These are phyloP conservation scores for Echiichthys vipera DNA, from an alignment of 2,797 vertebrate genomes.

Conservation along the genomic window DNA sequence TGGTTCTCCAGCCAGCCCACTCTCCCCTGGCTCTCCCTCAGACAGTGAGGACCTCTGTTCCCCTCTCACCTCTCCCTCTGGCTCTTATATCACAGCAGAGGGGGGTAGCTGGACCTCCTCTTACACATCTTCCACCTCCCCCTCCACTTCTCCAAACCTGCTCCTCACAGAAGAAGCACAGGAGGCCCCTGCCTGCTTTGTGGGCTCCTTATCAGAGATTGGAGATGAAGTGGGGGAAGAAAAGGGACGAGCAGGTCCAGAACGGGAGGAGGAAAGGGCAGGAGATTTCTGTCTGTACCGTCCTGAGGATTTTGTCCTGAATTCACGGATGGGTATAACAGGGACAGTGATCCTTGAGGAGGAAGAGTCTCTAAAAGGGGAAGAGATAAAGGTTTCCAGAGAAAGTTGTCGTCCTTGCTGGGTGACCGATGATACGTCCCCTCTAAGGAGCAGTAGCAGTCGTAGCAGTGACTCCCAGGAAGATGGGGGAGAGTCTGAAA, in stretches of 20 bases:
- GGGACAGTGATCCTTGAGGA: conserved; percentile 76
- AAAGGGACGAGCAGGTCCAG: conserved; percentile 64
- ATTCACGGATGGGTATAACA: conserved; percentile 58
- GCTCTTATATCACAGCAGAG: conserved; percentile 95
- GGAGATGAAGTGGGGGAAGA: conserved; percentile 87
- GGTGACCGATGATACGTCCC: conserved; percentile 79
- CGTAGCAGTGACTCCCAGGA: conserved; percentile 83
- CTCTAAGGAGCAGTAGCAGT: conserved; percentile 79
- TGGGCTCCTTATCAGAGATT: conserved; percentile 84
- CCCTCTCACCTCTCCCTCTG: conserved; percentile 93
- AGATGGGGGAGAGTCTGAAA: conserved; percentile 78
- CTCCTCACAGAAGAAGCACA: conserved; percentile 86
- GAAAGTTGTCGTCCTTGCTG: conserved; percentile 79
- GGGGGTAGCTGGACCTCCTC: conserved; percentile 94
- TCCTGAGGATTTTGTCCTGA: conserved; percentile 62
- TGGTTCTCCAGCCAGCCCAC: conserved; percentile 80
- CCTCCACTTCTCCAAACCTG: conserved; percentile 92
- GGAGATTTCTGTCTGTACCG: conserved; percentile 67
- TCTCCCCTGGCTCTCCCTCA: conserved; percentile 82
- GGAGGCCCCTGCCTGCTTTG: conserved; percentile 85
- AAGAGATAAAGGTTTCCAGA: conserved; percentile 67
- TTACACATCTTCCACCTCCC: conserved; percentile 90
- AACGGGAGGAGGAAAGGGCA: conserved; percentile 70
- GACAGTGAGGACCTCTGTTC: conserved; percentile 89
- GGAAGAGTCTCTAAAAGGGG: conserved; percentile 72